Evolutionary conservation across 2,113 vertebrate species (phyloP).

Genomic region (Rhinichthys klamathensis): DNA sequence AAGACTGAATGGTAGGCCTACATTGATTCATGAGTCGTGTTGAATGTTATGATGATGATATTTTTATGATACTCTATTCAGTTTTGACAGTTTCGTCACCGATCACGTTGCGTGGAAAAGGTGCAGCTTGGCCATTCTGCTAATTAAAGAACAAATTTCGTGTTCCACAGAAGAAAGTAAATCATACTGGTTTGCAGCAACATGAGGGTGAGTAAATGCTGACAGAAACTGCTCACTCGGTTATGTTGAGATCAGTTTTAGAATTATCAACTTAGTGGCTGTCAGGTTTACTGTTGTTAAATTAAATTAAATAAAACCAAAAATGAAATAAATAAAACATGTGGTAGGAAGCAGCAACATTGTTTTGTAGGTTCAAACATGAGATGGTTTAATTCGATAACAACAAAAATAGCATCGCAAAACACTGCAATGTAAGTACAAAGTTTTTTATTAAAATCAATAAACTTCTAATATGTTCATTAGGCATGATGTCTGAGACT

Average conservation of each 20-base stretch:
- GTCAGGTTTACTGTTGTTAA: not conserved
- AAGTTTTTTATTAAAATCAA: not conserved
- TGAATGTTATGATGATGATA: too few relatives aligned
- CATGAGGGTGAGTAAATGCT: not conserved
- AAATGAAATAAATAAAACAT: too few relatives aligned
- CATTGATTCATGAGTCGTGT: not conserved
- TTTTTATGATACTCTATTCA: not conserved
- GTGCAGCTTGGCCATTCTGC: not conserved
- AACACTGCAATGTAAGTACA: not conserved
- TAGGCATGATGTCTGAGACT: not conserved
- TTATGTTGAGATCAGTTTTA: not conserved
- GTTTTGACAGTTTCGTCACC: not conserved
- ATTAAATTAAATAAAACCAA: too few relatives aligned
- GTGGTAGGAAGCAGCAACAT: too few relatives aligned
- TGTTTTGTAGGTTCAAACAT: not conserved
- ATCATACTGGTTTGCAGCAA: not conserved
- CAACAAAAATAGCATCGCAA: not conserved
- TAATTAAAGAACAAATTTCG: not conserved
- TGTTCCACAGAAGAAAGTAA: not conserved
- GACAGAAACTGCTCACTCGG: not conserved
- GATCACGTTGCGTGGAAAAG: not conserved
- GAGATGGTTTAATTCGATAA: not conserved
- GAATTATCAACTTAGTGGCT: not conserved
- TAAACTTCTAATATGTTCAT: not conserved
- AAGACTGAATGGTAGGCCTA: not conserved